These are phyloP conservation scores for Lepilemur ruficaudatus DNA, from an alignment of 2,797 vertebrate species.

Conservation along the genomic window DNA sequence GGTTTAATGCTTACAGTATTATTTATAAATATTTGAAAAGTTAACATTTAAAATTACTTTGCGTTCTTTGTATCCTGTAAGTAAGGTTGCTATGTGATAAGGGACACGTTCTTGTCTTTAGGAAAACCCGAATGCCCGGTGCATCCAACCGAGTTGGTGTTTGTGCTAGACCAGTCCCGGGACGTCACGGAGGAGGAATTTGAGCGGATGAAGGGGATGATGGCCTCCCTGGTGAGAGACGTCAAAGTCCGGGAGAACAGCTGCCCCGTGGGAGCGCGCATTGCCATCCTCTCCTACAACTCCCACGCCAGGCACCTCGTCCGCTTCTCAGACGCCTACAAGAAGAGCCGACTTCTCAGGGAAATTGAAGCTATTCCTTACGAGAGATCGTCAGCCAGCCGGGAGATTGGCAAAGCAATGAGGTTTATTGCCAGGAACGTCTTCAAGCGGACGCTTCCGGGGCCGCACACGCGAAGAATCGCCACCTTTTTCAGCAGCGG, in stretches of 20 bases:
- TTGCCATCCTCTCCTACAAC: constrained; percentile 68
- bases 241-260: constrained; percentile 64
- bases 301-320: constrained; percentile 54
- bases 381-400: background rate
- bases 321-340: constrained; percentile 66
- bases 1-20: background rate
- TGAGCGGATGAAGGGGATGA: constrained; percentile 71
- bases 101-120: background rate
- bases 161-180: constrained; percentile 80
- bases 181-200: constrained; percentile 65
- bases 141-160: constrained; percentile 79
- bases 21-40: background rate
- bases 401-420: constrained; percentile 71
- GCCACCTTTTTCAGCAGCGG: constrained; percentile 74
- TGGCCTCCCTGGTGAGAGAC: constrained; percentile 24
- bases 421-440: constrained; percentile 73
- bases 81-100: background rate
- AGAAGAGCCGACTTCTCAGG: constrained; percentile 63
- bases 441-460: constrained; percentile 77
- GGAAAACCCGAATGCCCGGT: constrained; percentile 59
- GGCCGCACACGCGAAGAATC: constrained; percentile 61
- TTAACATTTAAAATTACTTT: background rate
- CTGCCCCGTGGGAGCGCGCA: constrained; percentile 75
- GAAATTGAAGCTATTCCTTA: constrained; percentile 59
- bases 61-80: fast-evolving